Evolutionary conservation across 2,797 vertebrate genomes (phyloP), one percentile per base, ranked within the genome.

Genomic region (Hybognathus amarus): DNA sequence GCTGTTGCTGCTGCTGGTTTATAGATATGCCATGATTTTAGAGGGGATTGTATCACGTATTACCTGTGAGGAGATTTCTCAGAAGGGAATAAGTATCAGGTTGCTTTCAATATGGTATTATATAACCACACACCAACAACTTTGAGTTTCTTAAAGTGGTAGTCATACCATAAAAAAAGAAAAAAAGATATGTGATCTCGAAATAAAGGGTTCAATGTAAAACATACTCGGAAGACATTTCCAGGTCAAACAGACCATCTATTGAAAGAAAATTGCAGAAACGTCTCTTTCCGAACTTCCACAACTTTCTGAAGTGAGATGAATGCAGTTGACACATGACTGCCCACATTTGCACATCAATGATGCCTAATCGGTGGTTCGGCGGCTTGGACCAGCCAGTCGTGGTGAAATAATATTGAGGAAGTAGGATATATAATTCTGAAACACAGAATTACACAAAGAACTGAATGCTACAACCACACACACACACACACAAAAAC

Each of bases 291-390:
- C 8, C 1, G 3, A 36, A 79, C 63, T 79, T 67, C 17, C 45
- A 50, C 12, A 36, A 38, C 45, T 79, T 79, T 36, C 63, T 36
- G 11, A 52, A 79, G 63, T 78, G 27, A 66, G 40, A 66, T 66
- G 22, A 68, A 68, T 67, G 15, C 47, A 79, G n/a, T 15, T 79
- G 63, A 54, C 47, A 79, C 20, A 13, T 36, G 45, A 67, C 63
- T n/a, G 27, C 22, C 9, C 1, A 0, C 54, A 81, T 81, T 73
- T 73, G 59, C 79, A 80, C 78, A 80, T 71, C 69, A 73, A 50
- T 63, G 40, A 47, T 50, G 54, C 40, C 40, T 38, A 54, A 56
- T 70, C 33, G 5, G 47, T 63, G 17, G 38, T 52, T n/a, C 13
- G 9, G 13, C 7, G 18, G 52, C 47, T 79, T 71, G 27, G 15